Evolutionary conservation across 2,797 vertebrate genomes (phyloP).

Genomic region (Tenualosa thibaudeaui): DNA sequence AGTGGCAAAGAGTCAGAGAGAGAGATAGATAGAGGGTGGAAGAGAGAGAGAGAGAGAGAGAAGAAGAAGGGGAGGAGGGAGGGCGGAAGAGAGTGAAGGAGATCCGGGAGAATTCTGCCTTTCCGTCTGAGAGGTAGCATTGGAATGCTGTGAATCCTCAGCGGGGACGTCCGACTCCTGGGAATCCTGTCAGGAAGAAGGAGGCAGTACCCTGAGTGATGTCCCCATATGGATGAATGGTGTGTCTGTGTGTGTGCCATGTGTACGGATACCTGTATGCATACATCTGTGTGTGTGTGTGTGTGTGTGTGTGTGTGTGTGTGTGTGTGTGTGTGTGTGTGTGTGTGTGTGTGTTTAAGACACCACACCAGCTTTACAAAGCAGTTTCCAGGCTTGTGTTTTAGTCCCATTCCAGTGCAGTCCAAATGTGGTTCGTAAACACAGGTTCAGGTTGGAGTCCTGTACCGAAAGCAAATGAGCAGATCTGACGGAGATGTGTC

Average conservation of each 20-base stretch:
- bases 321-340: not conserved
- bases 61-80: not conserved
- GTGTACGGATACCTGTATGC: not conserved
- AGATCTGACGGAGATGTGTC: not conserved
- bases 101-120: not conserved
- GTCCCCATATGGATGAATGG: not conserved
- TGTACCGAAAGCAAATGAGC: not conserved
- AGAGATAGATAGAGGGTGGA: not conserved
- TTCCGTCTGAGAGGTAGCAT: not conserved
- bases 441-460: not conserved
- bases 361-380: not conserved
- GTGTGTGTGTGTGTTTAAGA: not conserved
- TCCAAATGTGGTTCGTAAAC: not conserved
- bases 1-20: no score
- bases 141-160: slow-evolving; percentile 17
- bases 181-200: slow-evolving; percentile 13
- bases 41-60: not conserved
- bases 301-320: not conserved
- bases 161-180: slow-evolving; percentile 16
- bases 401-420: not conserved
- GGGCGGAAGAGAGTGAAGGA: not conserved
- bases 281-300: not conserved
- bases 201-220: slow-evolving; percentile 3
- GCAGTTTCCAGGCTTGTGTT: not conserved
- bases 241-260: not conserved